phyloP scores from a whole-genome alignment of 2,797 vertebrate genomes.

The Dicrostonyx torquatus region DNA sequence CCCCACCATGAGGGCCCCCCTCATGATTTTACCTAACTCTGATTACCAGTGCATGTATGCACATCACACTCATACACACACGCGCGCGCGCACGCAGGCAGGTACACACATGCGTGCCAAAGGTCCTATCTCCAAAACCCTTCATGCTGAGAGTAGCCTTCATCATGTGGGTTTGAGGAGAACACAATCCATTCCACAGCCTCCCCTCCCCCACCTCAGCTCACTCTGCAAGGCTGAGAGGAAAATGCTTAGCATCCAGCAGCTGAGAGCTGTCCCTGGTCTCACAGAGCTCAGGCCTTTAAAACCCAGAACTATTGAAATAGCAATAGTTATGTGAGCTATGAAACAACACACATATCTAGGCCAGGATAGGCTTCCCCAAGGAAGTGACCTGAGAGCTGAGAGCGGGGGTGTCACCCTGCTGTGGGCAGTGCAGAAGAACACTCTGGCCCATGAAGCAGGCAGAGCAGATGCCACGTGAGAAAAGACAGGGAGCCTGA shows the following conservation, averaged over 20 bases:
- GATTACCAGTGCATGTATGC: not conserved
- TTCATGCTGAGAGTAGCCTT: not conserved
- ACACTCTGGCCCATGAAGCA: not conserved
- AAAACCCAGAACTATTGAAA: constrained; percentile 19
- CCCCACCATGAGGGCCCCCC: not conserved
- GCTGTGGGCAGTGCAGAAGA: not conserved
- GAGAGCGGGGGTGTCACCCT: not conserved
- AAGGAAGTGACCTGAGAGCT: not conserved
- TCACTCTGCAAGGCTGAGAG: not conserved
- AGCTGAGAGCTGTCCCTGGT: not conserved
- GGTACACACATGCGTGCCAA: not conserved
- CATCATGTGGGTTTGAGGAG: not conserved
- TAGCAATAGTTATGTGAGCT: not conserved
- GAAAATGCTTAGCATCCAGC: not conserved
- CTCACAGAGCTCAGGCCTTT: not conserved
- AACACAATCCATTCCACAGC: not conserved
- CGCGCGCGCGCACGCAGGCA: not conserved
- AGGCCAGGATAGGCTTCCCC: not conserved
- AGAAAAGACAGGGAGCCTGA: not conserved
- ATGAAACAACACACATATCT: not conserved
- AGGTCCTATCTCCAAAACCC: not conserved
- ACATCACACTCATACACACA: not conserved
- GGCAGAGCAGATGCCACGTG: not conserved
- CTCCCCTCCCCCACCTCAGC: not conserved
- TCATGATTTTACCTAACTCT: not conserved